A percentile compares a stretch with the other conserved stretches of the same genome.
phyloP scores from a whole-genome alignment of 2,113 vertebrate species.

The Tamias sibiricus region DNA sequence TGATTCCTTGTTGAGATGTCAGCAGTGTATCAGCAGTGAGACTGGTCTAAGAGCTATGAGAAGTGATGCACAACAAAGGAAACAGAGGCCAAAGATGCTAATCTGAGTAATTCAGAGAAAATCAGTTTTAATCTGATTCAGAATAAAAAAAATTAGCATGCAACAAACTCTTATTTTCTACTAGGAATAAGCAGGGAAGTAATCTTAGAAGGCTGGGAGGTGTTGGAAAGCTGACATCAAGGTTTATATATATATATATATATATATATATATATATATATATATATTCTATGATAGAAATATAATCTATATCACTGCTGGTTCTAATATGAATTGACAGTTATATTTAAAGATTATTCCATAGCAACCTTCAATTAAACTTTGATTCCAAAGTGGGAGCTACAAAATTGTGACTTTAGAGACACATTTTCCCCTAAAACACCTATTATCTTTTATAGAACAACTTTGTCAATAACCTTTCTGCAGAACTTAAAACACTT shows the following conservation, averaged over 20 bases:
- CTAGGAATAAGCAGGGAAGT: background rate
- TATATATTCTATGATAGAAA: background rate
- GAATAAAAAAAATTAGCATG: background rate
- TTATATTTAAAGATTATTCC: background rate
- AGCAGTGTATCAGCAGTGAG: background rate
- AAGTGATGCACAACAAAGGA: background rate
- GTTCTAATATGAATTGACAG: slow-evolving; percentile 30
- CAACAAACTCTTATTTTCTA: background rate
- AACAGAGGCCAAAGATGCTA: background rate
- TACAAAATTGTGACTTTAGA: background rate
- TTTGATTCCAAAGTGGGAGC: background rate
- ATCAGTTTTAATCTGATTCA: slow-evolving; percentile 26
- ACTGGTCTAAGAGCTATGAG: background rate
- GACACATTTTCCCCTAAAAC: background rate
- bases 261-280: background rate
- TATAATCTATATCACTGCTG: background rate
- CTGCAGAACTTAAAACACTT: slow-evolving; percentile 24
- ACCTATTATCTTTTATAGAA: background rate
- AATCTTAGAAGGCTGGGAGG: background rate
- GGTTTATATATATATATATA: background rate
- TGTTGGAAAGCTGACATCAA: background rate
- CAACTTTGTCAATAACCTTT: slow-evolving; percentile 45
- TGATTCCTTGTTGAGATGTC: background rate
- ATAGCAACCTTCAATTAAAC: slow-evolving; percentile 24
- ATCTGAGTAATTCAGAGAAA: background rate